Conservation (phyloP, 2,888 invertebrate genomes). For the Tipula helvola region DNA sequence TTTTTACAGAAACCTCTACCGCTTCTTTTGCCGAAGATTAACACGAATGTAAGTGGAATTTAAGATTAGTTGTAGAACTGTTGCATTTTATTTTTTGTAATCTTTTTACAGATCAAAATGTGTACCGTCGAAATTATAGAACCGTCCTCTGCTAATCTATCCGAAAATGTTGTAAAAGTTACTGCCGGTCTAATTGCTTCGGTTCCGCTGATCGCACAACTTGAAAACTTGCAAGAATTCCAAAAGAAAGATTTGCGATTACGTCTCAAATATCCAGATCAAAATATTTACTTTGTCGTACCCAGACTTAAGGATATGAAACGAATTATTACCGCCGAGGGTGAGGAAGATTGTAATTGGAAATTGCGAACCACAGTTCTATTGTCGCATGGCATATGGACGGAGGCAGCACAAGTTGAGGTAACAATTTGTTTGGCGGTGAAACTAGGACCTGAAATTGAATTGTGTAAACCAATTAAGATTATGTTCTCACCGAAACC, state of each 20-base stretch:
- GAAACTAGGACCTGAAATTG: conserved; percentile 48
- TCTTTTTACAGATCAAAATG: conserved; percentile 50
- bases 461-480: conserved; percentile 75
- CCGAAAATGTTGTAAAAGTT: conserved; percentile 74
- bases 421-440: conserved; percentile 72
- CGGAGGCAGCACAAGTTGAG: conserved; percentile 81
- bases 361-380: conserved; percentile 75
- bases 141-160: conserved; percentile 63
- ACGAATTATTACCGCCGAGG: conserved; percentile 46
- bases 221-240: conserved; percentile 63
- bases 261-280: conserved; percentile 85
- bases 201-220: conserved; percentile 75
- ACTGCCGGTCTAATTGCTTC: conserved; percentile 85
- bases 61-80: not conserved
- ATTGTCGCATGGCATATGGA: conserved; percentile 77
- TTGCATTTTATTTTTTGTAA: not conserved
- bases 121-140: conserved; percentile 72
- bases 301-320: conserved; percentile 68
- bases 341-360: conserved; percentile 36
- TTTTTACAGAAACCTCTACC: conserved; percentile 56
- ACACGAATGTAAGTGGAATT: conserved; percentile 40
- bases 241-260: conserved; percentile 60
- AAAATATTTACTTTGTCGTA: conserved; percentile 69
- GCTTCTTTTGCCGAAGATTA: conserved; percentile 53
- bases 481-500: conserved; percentile 81